phyloP scores from a whole-genome alignment of 2,888 invertebrate genomes.

The Bombylius discolor region DNA sequence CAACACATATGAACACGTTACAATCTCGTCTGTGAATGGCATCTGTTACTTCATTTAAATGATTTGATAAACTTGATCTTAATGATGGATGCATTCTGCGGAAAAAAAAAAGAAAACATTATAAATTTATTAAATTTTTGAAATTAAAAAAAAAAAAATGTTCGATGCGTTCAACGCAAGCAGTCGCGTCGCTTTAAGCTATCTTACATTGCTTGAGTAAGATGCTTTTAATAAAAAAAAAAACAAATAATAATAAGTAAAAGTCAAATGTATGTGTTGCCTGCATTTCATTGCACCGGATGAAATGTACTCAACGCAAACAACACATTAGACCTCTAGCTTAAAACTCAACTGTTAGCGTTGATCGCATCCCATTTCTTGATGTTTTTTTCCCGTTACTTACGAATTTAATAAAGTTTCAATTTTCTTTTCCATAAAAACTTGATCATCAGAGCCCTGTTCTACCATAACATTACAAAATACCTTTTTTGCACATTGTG shows the following conservation, averaged over 20 bases:
- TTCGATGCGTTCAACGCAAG: too few species aligned
- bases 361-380: not conserved
- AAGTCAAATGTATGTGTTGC: too few species aligned
- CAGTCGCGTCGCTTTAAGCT: too few species aligned
- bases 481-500: constrained; percentile 62
- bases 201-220: too few species aligned
- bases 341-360: too few species aligned
- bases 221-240: too few species aligned
- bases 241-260: too few species aligned
- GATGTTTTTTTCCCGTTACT: constrained; percentile 37
- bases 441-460: constrained; percentile 54
- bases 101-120: constrained; percentile 21
- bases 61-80: constrained; percentile 46
- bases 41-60: constrained; percentile 61
- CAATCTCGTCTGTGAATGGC: constrained; percentile 59
- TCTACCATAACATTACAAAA: constrained; percentile 63
- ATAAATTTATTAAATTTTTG: too few species aligned
- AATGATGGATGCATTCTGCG: constrained; percentile 50
- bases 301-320: too few species aligned
- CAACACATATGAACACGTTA: constrained; percentile 45
- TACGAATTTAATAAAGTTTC: constrained; percentile 56
- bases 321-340: too few species aligned
- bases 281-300: too few species aligned
- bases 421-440: constrained; percentile 72
- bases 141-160: too few species aligned